Percentiles rank a stretch among this genome's conserved stretches.
phyloP scores from a whole-genome alignment of 2,797 vertebrate genomes.

The Semaprochilodus insignis region DNA sequence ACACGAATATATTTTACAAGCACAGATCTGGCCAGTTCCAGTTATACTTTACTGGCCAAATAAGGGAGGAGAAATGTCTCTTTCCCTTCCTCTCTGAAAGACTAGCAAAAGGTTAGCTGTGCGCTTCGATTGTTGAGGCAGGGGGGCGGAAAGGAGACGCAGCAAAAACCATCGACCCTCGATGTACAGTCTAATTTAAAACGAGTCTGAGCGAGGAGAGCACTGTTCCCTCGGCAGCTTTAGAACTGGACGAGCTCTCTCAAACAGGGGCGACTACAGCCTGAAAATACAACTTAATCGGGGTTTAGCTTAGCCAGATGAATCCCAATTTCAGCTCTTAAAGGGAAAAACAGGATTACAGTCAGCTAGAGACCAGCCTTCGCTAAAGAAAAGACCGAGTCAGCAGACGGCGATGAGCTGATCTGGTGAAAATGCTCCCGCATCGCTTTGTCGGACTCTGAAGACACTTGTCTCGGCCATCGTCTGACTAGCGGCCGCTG shows the following conservation, averaged over 20 bases:
- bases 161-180: conserved; percentile 57
- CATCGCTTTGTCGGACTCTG: conserved; percentile 31
- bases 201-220: conserved; percentile 34
- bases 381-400: conserved; percentile 68
- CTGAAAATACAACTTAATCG: conserved; percentile 10
- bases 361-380: conserved; percentile 61
- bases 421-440: conserved; percentile 60
- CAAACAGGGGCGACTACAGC: conserved; percentile 24
- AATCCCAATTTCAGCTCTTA: conserved; percentile 35
- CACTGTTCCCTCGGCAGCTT: conserved; percentile 29
- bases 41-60: conserved; percentile 52
- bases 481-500: conserved; percentile 67
- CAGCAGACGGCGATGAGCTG: conserved; percentile 64
- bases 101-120: conserved; percentile 48
- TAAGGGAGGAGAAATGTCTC: conserved; percentile 51
- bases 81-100: conserved; percentile 56
- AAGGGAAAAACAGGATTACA: conserved; percentile 10
- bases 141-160: conserved; percentile 63
- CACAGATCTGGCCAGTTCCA: neutral
- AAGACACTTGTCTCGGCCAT: conserved; percentile 59
- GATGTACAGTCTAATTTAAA: conserved; percentile 59
- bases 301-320: conserved; percentile 21
- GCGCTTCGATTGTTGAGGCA: conserved; percentile 53
- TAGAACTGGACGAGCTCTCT: conserved; percentile 26
- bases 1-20: neutral